Evolutionary conservation across 92 coral and sea anemone species (phyloP), one percentile per base, ranked within the genome.

Genomic region (Epizoanthus illoricatus): DNA sequence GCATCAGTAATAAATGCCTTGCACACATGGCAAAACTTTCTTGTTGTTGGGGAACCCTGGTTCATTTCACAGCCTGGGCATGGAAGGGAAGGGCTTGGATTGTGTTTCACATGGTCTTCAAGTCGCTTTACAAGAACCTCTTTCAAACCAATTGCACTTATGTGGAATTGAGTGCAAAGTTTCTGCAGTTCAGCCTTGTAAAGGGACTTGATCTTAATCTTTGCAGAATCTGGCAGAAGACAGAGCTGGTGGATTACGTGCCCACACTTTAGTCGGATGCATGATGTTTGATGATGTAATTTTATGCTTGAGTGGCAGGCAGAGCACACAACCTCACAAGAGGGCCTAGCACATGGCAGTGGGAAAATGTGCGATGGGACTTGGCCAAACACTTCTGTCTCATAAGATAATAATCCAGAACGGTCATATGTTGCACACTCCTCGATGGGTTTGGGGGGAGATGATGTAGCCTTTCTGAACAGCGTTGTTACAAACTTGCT

Each of bases 241-340:
- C 87, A 84, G 8, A 84, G 71, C 69, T 84, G 87, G 61, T 84
- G 87, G 72, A 83, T 56, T 1, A 59, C 58, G 54, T 83, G 87
- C 19, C 71, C 80, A 84, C 87, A 80, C 40, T 80, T 80, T 42
- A 10, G 62, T 45, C 84, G 11, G n/a, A 65, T 17, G 20, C 13
- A 39, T 4, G 74, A 64, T 1, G 19, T 7, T 40, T 59, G 59
- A 3, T 18, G 69, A 19, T 40, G 7, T 36, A n/a, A 13, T 16
- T 40, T 63, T 24, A 20, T 40, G 59, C 17, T 33, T 36, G 54
- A 80, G 21, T 79, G 61, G 39, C 72, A 79, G 42, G 24, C 70
- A 40, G 68, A 71, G 64, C 89, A 86, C 36, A 72, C 85, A 3
- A 62, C 79, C 7, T 62, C 80, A 75, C 84, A 55, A 5, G 61